phyloP scores from a whole-genome alignment of 2,888 invertebrate species.

The Elgonia sp. region DNA sequence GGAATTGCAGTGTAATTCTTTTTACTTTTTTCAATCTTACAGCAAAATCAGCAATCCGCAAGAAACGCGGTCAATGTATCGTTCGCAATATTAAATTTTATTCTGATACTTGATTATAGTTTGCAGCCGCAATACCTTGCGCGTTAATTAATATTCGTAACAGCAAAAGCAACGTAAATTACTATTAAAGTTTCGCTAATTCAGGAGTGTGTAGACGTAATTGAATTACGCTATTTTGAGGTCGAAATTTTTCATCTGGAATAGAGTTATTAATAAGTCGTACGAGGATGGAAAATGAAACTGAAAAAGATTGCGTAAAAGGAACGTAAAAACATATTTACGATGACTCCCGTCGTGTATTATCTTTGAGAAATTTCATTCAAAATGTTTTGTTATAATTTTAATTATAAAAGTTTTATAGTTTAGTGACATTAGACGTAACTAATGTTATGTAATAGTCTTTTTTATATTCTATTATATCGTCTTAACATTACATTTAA shows the following conservation, averaged over 20 bases:
- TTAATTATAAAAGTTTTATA: background rate
- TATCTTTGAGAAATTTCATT: background rate
- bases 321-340: slow-evolving; percentile 29
- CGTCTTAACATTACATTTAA: too few species aligned
- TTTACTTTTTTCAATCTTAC: slow-evolving; percentile 21
- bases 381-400: background rate
- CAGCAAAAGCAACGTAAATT: slow-evolving; percentile 38
- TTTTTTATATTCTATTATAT: too few species aligned
- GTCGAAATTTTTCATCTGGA: slow-evolving; percentile 37
- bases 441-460: too few species aligned
- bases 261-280: slow-evolving; percentile 53
- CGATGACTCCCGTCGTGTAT: background rate
- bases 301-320: slow-evolving; percentile 1
- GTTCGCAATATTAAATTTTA: slow-evolving; percentile 25
- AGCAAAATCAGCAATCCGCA: slow-evolving; percentile 31
- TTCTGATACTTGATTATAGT: slow-evolving; percentile 27
- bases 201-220: slow-evolving; percentile 11
- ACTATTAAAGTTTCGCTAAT: slow-evolving; percentile 40
- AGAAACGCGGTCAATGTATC: background rate
- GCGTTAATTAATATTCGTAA: slow-evolving; percentile 49
- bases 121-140: slow-evolving; percentile 5
- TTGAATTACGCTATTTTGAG: slow-evolving; percentile 49
- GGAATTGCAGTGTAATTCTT: slow-evolving; percentile 37
- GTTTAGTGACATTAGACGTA: too few species aligned
- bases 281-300: slow-evolving; percentile 20